phyloP scores from a whole-genome alignment of 2,113 vertebrate genomes.

The Myocastor coypus region DNA sequence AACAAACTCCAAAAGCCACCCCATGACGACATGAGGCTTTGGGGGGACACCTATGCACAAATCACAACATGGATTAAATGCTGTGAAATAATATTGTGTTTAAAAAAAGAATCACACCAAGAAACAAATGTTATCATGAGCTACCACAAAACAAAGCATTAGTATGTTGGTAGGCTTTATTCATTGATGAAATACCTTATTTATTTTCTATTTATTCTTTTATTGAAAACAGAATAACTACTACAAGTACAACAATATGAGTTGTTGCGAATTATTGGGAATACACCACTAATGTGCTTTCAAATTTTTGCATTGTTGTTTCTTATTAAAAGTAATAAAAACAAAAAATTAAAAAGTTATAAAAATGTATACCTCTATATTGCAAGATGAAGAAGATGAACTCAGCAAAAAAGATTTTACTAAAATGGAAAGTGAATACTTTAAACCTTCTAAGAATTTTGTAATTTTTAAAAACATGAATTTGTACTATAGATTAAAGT shows the following conservation, averaged over 20 bases:
- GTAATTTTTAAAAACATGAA: neutral
- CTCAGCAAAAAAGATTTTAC: neutral
- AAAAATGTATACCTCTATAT: neutral
- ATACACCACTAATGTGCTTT: too few species aligned
- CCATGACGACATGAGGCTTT: too few species aligned
- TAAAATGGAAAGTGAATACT: neutral
- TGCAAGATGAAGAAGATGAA: neutral
- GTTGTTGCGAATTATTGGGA: too few species aligned
- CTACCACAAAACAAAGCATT: neutral
- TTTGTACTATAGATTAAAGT: neutral
- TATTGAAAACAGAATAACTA: slow-evolving; percentile 19
- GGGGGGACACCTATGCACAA: too few species aligned
- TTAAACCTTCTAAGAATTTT: neutral
- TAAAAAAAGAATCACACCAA: neutral
- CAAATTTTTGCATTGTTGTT: too few species aligned
- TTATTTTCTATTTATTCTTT: slow-evolving; percentile 33
- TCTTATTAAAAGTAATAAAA: too few species aligned
- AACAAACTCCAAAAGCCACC: too few species aligned
- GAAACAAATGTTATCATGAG: neutral
- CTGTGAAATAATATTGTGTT: neutral
- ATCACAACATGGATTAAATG: neutral
- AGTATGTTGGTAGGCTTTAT: neutral
- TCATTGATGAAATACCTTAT: neutral
- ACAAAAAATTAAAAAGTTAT: neutral
- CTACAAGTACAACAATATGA: too few species aligned